Evolutionary conservation across 2,113 vertebrate species (phyloP).

Genomic region (Chaetodon auriga): DNA sequence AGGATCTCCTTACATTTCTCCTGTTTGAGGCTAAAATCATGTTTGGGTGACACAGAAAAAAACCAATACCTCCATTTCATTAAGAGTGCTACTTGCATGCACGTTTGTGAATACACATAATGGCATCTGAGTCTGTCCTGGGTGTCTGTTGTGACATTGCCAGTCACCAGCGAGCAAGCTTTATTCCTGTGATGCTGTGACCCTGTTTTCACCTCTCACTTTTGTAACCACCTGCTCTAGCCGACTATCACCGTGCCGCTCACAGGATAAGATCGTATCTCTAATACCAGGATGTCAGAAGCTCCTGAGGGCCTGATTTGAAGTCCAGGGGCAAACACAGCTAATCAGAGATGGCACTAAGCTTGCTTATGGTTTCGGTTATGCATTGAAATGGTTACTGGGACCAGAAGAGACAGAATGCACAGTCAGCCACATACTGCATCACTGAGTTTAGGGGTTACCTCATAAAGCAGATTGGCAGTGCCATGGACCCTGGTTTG

Average conservation of each 20-base stretch:
- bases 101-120: neutral
- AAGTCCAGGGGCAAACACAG: neutral
- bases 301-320: neutral
- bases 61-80: neutral
- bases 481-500: neutral
- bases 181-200: neutral
- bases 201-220: neutral
- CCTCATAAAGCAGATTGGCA: conserved; percentile 4
- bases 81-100: too few relatives aligned
- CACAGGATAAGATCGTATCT: neutral
- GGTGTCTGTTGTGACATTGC: neutral
- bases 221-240: neutral
- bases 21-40: neutral
- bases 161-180: neutral
- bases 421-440: neutral
- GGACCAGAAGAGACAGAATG: neutral
- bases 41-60: neutral
- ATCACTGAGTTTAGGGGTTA: neutral
- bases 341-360: neutral
- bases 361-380: neutral
- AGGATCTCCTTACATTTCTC: neutral
- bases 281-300: neutral
- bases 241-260: neutral
- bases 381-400: neutral
- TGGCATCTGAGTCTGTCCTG: neutral